phyloP scores from a whole-genome alignment of 92 coral and sea anemone genomes.

The Porites divaricata region DNA sequence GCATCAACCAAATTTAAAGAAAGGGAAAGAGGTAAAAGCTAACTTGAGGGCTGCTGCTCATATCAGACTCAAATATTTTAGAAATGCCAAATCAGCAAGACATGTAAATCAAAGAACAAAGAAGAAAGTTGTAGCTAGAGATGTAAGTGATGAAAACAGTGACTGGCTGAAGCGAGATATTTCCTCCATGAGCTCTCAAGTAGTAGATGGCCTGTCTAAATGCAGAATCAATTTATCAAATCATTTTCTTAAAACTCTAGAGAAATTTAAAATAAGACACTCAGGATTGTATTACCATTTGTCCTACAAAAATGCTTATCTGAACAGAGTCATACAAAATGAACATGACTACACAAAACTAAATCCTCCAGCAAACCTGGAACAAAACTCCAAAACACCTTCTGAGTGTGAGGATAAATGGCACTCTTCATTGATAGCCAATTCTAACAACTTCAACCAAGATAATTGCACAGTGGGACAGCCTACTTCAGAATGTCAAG shows the following conservation, averaged over 20 bases:
- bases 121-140: conserved; percentile 27
- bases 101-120: conserved; percentile 16
- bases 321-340: conserved; percentile 3
- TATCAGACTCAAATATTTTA: conserved; percentile 45
- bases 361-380: conserved; percentile 39
- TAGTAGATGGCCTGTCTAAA: conserved; percentile 26
- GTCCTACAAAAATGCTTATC: conserved; percentile 25
- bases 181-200: conserved; percentile 14
- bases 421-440: conserved; percentile 47
- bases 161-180: conserved; percentile 48
- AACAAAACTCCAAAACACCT: conserved; percentile 13
- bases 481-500: conserved; percentile 44
- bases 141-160: conserved; percentile 3
- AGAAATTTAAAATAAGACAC: conserved; percentile 20
- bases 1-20: conserved; percentile 22
- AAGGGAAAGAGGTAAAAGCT: not conserved
- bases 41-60: conserved; percentile 47
- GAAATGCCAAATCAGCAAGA: conserved; percentile 42
- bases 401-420: conserved; percentile 39
- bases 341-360: conserved; percentile 39
- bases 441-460: conserved; percentile 37
- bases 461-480: conserved; percentile 30
- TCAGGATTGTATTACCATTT: conserved; percentile 32
- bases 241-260: conserved; percentile 36
- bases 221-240: conserved; percentile 25